These are phyloP conservation scores for Noctua janthe DNA, from an alignment of 2,888 invertebrate species.

Conservation along the genomic window DNA sequence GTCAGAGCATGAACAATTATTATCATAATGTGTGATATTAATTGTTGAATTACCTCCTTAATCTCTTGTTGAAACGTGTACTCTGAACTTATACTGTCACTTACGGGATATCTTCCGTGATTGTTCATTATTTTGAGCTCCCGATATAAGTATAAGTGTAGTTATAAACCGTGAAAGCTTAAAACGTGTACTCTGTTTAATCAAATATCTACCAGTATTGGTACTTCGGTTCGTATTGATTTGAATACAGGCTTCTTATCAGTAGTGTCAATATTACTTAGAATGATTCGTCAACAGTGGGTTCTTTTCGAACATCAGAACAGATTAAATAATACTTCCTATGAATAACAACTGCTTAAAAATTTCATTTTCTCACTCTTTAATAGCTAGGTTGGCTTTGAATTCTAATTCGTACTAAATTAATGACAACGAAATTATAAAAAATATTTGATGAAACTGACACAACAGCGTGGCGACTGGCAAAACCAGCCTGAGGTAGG, in stretches of 20 bases:
- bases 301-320: neutral
- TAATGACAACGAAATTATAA: neutral
- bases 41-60: constrained; percentile 55
- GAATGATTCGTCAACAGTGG: neutral
- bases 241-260: constrained; percentile 31
- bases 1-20: constrained; percentile 56
- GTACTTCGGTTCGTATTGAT: constrained; percentile 23
- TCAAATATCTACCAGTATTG: constrained; percentile 32
- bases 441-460: neutral
- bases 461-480: neutral
- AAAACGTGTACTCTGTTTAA: constrained; percentile 26
- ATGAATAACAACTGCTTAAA: neutral
- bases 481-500: neutral
- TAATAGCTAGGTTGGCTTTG: neutral
- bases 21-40: constrained; percentile 56
- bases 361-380: neutral
- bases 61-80: constrained; percentile 3
- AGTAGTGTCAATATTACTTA: constrained; percentile 21
- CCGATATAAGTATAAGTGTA: too few species aligned
- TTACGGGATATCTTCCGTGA: too few species aligned
- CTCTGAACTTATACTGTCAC: too few species aligned
- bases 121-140: too few species aligned
- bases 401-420: neutral
- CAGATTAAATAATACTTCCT: neutral
- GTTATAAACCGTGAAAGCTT: neutral